A percentile compares a stretch with the other conserved stretches of the same genome.
Conservation (phyloP, 30 jellyfish, hydroid and myxozoan genomes). For the Hydra vulgaris region DNA sequence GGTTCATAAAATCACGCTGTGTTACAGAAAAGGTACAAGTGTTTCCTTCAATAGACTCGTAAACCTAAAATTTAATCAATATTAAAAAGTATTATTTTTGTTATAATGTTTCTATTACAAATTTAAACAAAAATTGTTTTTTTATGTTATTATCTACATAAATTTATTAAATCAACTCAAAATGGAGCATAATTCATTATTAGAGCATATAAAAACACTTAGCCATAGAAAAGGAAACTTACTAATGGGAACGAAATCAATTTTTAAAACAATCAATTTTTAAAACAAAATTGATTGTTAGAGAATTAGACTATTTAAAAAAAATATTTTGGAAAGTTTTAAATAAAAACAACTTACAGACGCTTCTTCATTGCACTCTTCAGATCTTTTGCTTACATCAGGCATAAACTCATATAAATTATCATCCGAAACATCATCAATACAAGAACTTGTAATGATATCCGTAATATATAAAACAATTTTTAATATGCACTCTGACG, state of each 20-base stretch:
- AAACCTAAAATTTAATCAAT: constrained; percentile 31
- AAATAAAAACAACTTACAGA: constrained; percentile 34
- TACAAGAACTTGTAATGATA: neutral
- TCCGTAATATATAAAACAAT: neutral
- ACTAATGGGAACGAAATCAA: no score
- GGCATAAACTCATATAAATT: neutral
- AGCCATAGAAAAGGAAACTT: no score
- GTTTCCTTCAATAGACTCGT: constrained; percentile 53
- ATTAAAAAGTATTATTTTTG: neutral
- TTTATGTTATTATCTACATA: no score
- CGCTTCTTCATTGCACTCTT: constrained; percentile 64
- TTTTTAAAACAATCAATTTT: no score
- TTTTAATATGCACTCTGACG: neutral
- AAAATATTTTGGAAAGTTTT: neutral
- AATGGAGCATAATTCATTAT: no score
- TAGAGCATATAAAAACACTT: no score
- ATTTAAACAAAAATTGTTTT: no score
- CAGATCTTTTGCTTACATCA: constrained; percentile 15
- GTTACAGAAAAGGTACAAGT: constrained; percentile 79
- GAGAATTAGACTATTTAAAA: neutral
- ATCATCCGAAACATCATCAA: neutral
- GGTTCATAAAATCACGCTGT: constrained; percentile 75
- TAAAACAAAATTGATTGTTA: no score
- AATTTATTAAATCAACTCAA: no score
- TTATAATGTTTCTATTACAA: no score